Evolutionary conservation across 2,888 invertebrate species (phyloP).

Genomic region (Drosophila yooni): DNA sequence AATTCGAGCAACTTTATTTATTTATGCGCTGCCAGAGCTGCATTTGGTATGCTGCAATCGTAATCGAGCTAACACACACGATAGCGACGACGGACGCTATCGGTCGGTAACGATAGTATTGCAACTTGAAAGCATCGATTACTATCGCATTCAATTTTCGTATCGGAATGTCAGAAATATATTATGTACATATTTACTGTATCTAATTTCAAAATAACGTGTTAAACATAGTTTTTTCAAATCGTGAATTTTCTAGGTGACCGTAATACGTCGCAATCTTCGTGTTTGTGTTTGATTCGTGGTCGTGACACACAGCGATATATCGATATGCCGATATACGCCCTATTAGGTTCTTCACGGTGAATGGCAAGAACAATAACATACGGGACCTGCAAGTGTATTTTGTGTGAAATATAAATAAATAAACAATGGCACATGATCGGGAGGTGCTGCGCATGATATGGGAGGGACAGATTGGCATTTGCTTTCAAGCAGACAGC

Average conservation of each 20-base stretch:
- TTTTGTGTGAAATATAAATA: constrained; percentile 46
- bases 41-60: constrained; percentile 42
- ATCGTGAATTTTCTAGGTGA: not conserved
- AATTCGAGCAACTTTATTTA: constrained; percentile 67
- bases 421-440: constrained; percentile 93
- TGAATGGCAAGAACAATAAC: constrained; percentile 45
- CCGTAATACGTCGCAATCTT: not conserved
- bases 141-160: not conserved
- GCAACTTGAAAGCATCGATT: constrained; percentile 4
- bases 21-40: constrained; percentile 68
- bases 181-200: not conserved
- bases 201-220: not conserved
- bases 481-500: constrained; percentile 94
- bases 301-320: not conserved
- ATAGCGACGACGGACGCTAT: constrained; percentile 1
- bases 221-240: not conserved
- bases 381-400: constrained; percentile 28
- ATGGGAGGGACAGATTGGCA: constrained; percentile 97
- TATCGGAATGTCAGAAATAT: not conserved
- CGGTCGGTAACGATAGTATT: constrained; percentile 28
- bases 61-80: constrained; percentile 21
- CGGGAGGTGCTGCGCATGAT: constrained; percentile 96
- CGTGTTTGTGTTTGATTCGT: no score
- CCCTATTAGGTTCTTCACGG: not conserved
- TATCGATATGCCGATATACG: constrained; percentile 16